Conservation (phyloP, 2,888 invertebrate genomes). For the Tenodera sinensis region DNA sequence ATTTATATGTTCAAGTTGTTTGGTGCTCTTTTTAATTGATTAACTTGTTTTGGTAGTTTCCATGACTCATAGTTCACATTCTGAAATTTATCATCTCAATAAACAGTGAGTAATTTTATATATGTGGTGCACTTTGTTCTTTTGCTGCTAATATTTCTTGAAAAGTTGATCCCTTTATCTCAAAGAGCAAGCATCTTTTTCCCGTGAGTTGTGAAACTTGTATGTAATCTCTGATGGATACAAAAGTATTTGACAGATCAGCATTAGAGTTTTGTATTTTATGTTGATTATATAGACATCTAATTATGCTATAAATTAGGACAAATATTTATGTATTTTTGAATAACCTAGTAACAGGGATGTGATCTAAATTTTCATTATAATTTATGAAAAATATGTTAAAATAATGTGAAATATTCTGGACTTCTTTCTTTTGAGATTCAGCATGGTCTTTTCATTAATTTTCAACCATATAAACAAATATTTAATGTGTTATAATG, state of each 20-base stretch:
- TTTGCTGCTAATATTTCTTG: background rate
- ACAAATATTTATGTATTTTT: too few relatives aligned
- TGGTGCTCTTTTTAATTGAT: background rate
- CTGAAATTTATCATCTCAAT: background rate
- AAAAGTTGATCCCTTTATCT: background rate
- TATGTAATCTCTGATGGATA: background rate
- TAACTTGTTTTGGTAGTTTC: background rate
- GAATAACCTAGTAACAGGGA: too few relatives aligned
- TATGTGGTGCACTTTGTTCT: background rate
- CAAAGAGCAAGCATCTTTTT: background rate
- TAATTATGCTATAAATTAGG: too few relatives aligned
- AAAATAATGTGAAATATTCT: too few relatives aligned
- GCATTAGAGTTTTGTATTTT: too few relatives aligned
- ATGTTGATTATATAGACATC: too few relatives aligned
- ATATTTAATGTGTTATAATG: too few relatives aligned
- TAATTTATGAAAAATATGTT: too few relatives aligned
- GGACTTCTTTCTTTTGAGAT: too few relatives aligned
- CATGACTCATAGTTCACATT: background rate
- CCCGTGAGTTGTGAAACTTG: background rate
- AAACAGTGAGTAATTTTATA: background rate
- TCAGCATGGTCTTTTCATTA: too few relatives aligned
- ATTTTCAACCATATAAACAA: too few relatives aligned
- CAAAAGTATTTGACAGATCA: background rate
- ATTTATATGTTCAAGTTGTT: background rate
- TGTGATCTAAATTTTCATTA: too few relatives aligned